A percentile compares a stretch with the other conserved stretches of the same genome.
phyloP scores from a whole-genome alignment of 2,113 vertebrate genomes.

The Takifugu bimaculatus region DNA sequence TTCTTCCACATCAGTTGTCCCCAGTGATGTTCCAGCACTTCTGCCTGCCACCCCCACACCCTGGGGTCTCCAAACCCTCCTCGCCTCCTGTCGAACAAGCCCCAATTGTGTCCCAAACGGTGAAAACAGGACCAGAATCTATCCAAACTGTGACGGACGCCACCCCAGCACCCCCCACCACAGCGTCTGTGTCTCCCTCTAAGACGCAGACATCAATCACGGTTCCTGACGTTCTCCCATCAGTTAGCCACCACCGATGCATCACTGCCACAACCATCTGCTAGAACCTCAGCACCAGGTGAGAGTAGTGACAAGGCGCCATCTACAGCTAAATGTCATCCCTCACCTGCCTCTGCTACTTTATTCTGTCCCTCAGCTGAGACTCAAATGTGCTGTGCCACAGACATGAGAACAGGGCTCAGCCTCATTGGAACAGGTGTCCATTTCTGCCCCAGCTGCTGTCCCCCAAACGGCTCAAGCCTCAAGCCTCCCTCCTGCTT shows the following conservation, averaged over 20 bases:
- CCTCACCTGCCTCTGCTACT: not conserved
- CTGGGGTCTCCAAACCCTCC: not conserved
- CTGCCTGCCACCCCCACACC: not conserved
- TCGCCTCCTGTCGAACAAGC: conserved; percentile 2
- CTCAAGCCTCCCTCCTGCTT: not conserved
- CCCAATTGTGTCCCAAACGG: conserved; percentile 1
- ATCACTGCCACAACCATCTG: not conserved
- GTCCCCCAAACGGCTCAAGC: not conserved
- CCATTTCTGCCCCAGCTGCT: too few relatives aligned
- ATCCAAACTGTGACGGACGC: conserved; percentile 6
- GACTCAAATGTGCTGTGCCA: too few relatives aligned
- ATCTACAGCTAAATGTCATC: not conserved
- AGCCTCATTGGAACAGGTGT: too few relatives aligned
- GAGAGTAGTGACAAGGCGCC: not conserved
- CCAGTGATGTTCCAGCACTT: not conserved
- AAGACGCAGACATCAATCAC: not conserved
- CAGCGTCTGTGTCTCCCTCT: not conserved
- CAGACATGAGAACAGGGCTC: too few relatives aligned
- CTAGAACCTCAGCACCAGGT: too few relatives aligned
- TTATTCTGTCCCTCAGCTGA: too few relatives aligned
- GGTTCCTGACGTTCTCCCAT: not conserved
- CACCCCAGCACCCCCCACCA: not conserved
- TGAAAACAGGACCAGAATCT: conserved; percentile 14
- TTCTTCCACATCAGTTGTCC: not conserved
- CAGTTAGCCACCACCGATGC: conserved; percentile 5